A percentile compares a stretch with the other conserved stretches of the same genome.
Conservation (phyloP, 2,797 vertebrate genomes). For the Peromyscus eremicus region DNA sequence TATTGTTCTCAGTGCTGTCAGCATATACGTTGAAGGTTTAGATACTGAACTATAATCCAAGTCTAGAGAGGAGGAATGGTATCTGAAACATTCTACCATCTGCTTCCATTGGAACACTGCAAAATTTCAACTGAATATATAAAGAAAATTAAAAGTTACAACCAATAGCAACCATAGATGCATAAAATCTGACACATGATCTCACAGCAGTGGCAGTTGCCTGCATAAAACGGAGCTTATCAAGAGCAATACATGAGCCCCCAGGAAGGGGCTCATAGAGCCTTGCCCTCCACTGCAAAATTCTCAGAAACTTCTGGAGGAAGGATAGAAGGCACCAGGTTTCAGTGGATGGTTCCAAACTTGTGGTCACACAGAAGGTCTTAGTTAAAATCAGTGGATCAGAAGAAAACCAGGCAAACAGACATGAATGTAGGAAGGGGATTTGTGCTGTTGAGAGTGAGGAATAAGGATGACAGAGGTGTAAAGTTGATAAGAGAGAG, state of each 20-base stretch:
- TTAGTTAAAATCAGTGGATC: background rate
- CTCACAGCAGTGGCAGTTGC: background rate
- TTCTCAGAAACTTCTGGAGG: too few relatives aligned
- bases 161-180: too few relatives aligned
- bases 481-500: background rate
- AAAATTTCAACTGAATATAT: background rate
- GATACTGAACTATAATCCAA: background rate
- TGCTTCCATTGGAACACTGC: background rate
- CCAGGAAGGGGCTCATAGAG: too few relatives aligned
- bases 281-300: accelerated
- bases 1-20: background rate
- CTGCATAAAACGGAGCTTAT: background rate
- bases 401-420: background rate
- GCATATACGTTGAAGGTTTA: background rate
- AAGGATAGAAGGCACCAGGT: background rate
- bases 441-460: background rate
- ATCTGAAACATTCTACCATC: background rate
- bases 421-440: background rate
- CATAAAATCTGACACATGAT: background rate
- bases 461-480: background rate
- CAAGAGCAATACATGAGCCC: background rate
- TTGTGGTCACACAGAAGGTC: background rate
- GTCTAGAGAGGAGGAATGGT: background rate
- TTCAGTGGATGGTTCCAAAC: background rate
- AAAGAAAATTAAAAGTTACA: too few relatives aligned